Evolutionary conservation across 2,113 vertebrate species (phyloP), one percentile per base, ranked within the genome.

Genomic region (Ariopsis seemanni): DNA sequence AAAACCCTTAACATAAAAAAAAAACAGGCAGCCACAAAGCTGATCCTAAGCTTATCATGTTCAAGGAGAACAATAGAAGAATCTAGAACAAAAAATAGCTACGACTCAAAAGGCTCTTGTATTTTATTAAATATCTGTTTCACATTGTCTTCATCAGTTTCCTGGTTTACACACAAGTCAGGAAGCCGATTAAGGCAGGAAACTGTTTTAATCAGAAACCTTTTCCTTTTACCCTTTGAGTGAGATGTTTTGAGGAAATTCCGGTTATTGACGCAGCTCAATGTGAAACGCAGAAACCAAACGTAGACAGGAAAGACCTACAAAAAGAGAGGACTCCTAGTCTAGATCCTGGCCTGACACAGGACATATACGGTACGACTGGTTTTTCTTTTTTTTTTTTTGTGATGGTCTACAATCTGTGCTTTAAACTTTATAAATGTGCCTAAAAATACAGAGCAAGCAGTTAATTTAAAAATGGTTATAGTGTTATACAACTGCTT

Each of bases 181-280:
- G 82, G 82, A 83, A 83, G 60, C 22, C 22, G 34, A 27, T 50
- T 48, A 84, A 53, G 77, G 57, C 71, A 81, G 85, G 87, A 81
- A 85, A 69, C 50, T 52, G 25, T 30, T 65, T 71, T 88, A 88
- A 88, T 90, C 87, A 88, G 83, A 87, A 69, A 48, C 69, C 20
- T 27, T 87, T 89, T 85, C 88, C 85, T 82, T 81, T 85, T 27
- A 60, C 48, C 69, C 81, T 72, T 78, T 55, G 83, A 57, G 67
- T 18, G 52, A 88, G 62, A 82, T 58, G 65, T 88, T 84, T 77
- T 62, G 63, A 90, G 88, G 89, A 90, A 89, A 81, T 86, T 78
- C 65, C 63, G 1, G 67, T 88, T 67, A 86, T 84, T 87, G 55
- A 83, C 42, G 1, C 12, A 62, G 34, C 63, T 58, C 63, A 85